Evolutionary conservation across 2,797 vertebrate genomes (phyloP), one percentile per base, ranked within the genome.

Genomic region (Pelochelys cantorii): DNA sequence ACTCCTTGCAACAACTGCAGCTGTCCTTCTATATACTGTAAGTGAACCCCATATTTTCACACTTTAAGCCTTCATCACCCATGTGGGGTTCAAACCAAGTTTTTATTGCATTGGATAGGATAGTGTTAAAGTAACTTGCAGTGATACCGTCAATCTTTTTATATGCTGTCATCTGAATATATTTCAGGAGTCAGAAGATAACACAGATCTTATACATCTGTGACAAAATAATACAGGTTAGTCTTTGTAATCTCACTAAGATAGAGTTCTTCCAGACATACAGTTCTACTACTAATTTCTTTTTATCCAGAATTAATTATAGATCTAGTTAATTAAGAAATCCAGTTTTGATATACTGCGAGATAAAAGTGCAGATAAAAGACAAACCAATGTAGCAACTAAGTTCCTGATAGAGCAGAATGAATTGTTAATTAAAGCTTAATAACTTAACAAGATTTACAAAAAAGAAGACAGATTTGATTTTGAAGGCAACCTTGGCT

Each of bases 151-250:
- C 74, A 88, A 42, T 23, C 83, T 82, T 81, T 60, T 0, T 34
- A 55, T 79, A 37, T 81, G 27, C 37, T 25, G 83, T 87, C 0
- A 0, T 86, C n/a, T 79, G 29, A 85, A 42, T 10, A 2, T 74
- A 84, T 85, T 90, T 90, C 31, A 87, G 83, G 86, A 88, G 14
- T 68, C 2, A 56, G n/a, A 88, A 79, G 34, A 25, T 81, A 93
- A 86, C 1, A 68, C 34, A 23, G 8, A 60, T 84, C 14, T 93
- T 34, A 65, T 0, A 0, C 71, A 79, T 17, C 5, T 83, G 55
- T 81, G 62, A 60, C 7, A 90, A 92, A 93, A 59, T 53, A 75
- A 11, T 90, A 17, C 10, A 94, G 92, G 91, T 93, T 89, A 81
- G 59, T 87, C 74, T 88, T 91, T 90, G 37, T 79, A 92, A 84